phyloP scores from a whole-genome alignment of 1,140 invertebrate species.

The Atta texana region DNA sequence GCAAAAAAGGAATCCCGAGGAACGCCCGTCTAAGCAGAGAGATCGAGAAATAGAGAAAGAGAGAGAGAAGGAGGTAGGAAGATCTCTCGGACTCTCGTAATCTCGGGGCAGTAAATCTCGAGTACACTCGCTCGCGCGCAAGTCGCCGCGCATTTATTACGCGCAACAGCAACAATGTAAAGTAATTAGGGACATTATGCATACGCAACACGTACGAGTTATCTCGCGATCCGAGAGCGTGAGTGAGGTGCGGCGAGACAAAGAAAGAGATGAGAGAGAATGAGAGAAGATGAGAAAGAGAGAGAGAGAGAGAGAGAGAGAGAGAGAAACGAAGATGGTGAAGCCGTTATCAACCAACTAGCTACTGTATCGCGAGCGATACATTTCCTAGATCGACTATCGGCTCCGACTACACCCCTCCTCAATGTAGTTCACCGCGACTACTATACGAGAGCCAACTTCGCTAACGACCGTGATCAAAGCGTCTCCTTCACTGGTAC shows the following conservation, averaged over 20 bases:
- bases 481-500: conserved; percentile 25
- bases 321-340: not conserved
- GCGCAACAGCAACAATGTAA: conserved; percentile 62
- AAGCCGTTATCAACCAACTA: conserved; percentile 46
- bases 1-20: conserved; percentile 14
- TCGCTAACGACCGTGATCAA: conserved; percentile 63
- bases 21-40: conserved; percentile 4
- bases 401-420: conserved; percentile 51
- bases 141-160: conserved; percentile 61
- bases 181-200: conserved; percentile 71
- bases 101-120: conserved; percentile 56
- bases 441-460: conserved; percentile 44
- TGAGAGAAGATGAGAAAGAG: not conserved
- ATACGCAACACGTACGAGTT: conserved; percentile 66
- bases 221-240: conserved; percentile 43
- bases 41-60: conserved; percentile 12
- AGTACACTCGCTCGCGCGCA: conserved; percentile 44
- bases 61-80: conserved; percentile 30
- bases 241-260: conserved; percentile 42
- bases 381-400: conserved; percentile 75
- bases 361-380: conserved; percentile 65
- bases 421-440: conserved; percentile 58
- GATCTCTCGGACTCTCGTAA: conserved; percentile 44
- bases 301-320: not conserved
- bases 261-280: conserved; percentile 12